Conservation (phyloP, 2,113 vertebrate species). For the Thalassarche chlororhynchos region DNA sequence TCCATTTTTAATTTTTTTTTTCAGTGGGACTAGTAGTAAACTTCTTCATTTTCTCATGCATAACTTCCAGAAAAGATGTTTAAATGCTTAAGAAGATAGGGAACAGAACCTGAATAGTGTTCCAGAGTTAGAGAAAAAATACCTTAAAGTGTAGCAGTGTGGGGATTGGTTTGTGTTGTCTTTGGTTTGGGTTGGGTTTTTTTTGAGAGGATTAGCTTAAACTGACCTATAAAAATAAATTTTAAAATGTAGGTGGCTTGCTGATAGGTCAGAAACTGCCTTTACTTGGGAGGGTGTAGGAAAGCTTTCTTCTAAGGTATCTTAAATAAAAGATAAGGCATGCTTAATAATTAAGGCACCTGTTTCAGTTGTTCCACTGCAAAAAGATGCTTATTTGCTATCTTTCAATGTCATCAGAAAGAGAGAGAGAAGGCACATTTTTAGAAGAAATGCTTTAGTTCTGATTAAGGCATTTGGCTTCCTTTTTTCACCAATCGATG, state of each 20-base stretch:
- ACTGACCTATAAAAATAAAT: not conserved
- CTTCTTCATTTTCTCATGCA: not conserved
- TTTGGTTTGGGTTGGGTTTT: not conserved
- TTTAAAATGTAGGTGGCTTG: not conserved
- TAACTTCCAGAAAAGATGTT: not conserved
- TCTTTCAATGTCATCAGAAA: not conserved
- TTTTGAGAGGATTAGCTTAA: not conserved
- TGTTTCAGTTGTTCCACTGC: not conserved
- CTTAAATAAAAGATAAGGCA: not conserved
- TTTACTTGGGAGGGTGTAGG: not conserved
- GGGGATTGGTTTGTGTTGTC: not conserved
- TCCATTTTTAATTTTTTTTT: rapidly evolving
- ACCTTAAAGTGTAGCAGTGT: not conserved
- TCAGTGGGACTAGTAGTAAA: not conserved
- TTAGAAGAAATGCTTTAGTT: not conserved
- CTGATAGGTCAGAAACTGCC: not conserved
- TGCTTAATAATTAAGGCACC: not conserved
- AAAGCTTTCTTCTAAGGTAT: not conserved
- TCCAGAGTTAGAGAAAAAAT: not conserved
- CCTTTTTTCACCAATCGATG: not conserved
- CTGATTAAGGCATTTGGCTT: not conserved
- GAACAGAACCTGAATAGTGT: not conserved
- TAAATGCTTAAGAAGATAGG: not conserved
- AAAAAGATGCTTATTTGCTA: not conserved
- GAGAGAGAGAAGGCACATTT: not conserved